Percentiles rank a stretch among this genome's conserved stretches.
Conservation (phyloP, 2,888 invertebrate species). For the Octonoba sinensis region DNA sequence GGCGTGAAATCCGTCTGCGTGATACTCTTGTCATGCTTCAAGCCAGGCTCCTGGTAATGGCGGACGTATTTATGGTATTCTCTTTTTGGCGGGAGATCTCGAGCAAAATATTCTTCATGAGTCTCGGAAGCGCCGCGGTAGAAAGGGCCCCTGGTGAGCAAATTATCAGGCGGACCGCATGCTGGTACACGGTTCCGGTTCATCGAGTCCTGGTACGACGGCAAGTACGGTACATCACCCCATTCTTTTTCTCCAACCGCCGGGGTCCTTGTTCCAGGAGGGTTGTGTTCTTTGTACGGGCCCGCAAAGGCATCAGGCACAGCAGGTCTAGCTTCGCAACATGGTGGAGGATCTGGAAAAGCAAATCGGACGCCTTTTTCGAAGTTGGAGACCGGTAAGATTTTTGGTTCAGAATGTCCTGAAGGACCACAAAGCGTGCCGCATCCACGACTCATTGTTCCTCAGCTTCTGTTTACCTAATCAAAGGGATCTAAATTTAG, state of each 20-base stretch:
- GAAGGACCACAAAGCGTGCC: not conserved
- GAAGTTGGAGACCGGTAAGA: not conserved
- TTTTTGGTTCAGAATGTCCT: slow-evolving; percentile 7
- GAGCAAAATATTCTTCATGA: slow-evolving; percentile 25
- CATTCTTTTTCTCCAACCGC: slow-evolving; percentile 25
- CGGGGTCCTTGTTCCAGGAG: slow-evolving; percentile 27
- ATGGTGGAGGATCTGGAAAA: too few relatives aligned
- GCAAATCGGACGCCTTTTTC: too few relatives aligned
- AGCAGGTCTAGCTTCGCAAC: too few relatives aligned
- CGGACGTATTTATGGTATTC: slow-evolving; percentile 27
- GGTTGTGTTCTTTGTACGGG: slow-evolving; percentile 12
- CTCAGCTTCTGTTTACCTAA: not conserved
- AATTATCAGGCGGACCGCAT: slow-evolving; percentile 7
- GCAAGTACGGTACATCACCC: slow-evolving; percentile 41
- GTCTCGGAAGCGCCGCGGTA: slow-evolving; percentile 40
- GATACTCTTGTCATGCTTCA: slow-evolving; percentile 42
- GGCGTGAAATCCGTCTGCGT: slow-evolving; percentile 42
- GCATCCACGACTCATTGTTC: not conserved
- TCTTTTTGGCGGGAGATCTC: not conserved
- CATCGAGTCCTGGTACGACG: slow-evolving; percentile 28
- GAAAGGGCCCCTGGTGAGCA: slow-evolving; percentile 37
- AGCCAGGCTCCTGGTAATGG: slow-evolving; percentile 40
- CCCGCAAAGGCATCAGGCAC: slow-evolving; percentile 20
- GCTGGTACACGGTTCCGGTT: not conserved
- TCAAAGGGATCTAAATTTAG: not conserved